These are phyloP conservation scores for Leptothorax acervorum DNA, from an alignment of 2,888 invertebrate species.

Conservation along the genomic window DNA sequence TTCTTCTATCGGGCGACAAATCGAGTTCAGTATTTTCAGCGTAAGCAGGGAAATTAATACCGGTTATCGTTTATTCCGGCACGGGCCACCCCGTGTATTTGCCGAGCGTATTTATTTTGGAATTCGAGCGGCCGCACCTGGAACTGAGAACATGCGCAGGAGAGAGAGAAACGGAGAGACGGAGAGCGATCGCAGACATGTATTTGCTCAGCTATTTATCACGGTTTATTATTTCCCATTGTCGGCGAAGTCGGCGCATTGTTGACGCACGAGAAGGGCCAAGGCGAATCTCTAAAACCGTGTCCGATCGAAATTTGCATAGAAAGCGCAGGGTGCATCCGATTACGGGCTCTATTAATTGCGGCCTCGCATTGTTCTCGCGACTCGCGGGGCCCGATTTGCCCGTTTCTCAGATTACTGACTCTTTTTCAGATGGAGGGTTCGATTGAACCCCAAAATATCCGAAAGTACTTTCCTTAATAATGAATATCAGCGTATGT, in stretches of 20 bases:
- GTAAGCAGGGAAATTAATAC: constrained; percentile 71
- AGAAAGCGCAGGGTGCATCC: constrained; percentile 78
- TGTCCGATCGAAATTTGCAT: constrained; percentile 85
- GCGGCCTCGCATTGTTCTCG: constrained; percentile 72
- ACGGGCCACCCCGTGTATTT: constrained; percentile 72
- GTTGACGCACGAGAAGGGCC: constrained; percentile 80
- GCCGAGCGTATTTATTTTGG: constrained; percentile 79
- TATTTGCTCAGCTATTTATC: constrained; percentile 85
- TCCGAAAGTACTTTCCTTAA: neutral
- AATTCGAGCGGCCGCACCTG: constrained; percentile 81
- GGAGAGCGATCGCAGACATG: constrained; percentile 74
- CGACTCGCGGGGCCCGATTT: constrained; percentile 46
- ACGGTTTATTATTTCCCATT: constrained; percentile 86
- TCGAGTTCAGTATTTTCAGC: constrained; percentile 25
- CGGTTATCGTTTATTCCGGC: constrained; percentile 62
- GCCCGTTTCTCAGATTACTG: constrained; percentile 37
- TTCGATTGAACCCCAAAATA: neutral
- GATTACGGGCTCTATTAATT: constrained; percentile 82
- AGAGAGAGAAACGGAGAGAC: constrained; percentile 24
- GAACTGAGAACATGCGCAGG: constrained; percentile 60
- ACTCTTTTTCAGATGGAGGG: neutral
- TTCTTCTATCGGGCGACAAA: neutral
- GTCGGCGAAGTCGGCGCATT: constrained; percentile 82
- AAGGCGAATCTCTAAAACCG: constrained; percentile 83
- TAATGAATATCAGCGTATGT: neutral